phyloP scores from a whole-genome alignment of 2,113 vertebrate species.

The Axis porcinus region DNA sequence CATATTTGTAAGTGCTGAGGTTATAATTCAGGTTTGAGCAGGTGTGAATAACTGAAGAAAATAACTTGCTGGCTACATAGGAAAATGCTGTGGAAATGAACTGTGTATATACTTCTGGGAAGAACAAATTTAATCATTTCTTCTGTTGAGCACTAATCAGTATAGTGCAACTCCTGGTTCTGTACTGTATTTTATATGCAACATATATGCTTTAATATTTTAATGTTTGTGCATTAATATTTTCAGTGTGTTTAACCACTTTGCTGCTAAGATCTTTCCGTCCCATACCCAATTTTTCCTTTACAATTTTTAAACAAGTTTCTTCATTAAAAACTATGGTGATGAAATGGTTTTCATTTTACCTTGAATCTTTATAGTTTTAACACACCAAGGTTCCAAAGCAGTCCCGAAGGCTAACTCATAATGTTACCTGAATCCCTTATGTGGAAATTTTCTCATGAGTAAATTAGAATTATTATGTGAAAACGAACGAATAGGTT shows the following conservation, averaged over 20 bases:
- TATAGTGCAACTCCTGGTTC: conserved; percentile 88
- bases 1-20: conserved; percentile 73
- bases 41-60: conserved; percentile 87
- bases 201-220: conserved; percentile 83
- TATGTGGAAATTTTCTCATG: conserved; percentile 25
- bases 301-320: conserved; percentile 72
- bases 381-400: conserved; percentile 25
- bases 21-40: conserved; percentile 84
- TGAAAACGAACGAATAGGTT: not conserved
- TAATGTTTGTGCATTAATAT: conserved; percentile 79
- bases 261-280: conserved; percentile 88
- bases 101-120: conserved; percentile 81
- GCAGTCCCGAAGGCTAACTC: conserved; percentile 43
- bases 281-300: conserved; percentile 69
- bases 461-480: not conserved
- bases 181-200: conserved; percentile 96
- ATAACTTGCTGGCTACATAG: conserved; percentile 94
- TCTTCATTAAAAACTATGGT: conserved; percentile 65
- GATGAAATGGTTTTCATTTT: conserved; percentile 49
- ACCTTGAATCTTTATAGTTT: conserved; percentile 52
- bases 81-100: conserved; percentile 82
- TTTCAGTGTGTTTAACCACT: conserved; percentile 91
- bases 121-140: conserved; percentile 86
- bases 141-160: conserved; percentile 87
- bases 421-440: conserved; percentile 1